A percentile compares a stretch with the other conserved stretches of the same genome.
Evolutionary conservation across 2,888 invertebrate genomes (phyloP).

Genomic region (Epistrophella euchroma): DNA sequence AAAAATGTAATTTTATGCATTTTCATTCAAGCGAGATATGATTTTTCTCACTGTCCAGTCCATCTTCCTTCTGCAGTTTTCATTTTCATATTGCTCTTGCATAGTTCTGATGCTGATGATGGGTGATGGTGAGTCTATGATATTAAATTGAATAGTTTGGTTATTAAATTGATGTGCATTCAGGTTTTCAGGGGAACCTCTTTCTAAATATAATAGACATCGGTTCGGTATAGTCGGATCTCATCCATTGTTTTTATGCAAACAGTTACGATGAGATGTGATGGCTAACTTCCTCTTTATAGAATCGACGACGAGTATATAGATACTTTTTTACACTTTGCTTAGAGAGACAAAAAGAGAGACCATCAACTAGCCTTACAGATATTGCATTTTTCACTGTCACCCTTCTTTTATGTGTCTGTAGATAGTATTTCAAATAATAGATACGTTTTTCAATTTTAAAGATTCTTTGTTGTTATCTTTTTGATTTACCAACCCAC

Average conservation of each 20-base stretch:
- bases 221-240: not conserved
- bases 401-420: not conserved
- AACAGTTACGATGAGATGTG: conserved; percentile 20
- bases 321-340: conserved; percentile 61
- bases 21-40: conserved; percentile 50
- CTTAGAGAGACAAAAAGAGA: not conserved
- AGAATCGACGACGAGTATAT: no score
- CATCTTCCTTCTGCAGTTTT: no score
- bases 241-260: conserved; percentile 5
- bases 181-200: conserved; percentile 20
- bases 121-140: conserved; percentile 11
- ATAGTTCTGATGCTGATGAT: not conserved
- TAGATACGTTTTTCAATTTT: conserved; percentile 9
- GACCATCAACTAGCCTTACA: not conserved
- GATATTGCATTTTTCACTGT: conserved; percentile 10
- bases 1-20: conserved; percentile 66
- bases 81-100: conserved; percentile 2
- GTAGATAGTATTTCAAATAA: not conserved
- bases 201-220: not conserved
- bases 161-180: conserved; percentile 38
- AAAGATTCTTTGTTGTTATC: not conserved
- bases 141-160: conserved; percentile 34
- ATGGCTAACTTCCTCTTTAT: conserved; percentile 61
- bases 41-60: conserved; percentile 44
- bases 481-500: conserved; percentile 40